Base-by-base conservation (phyloP, 2,888 invertebrate genomes). In the Mythimna lalbum region DNA sequence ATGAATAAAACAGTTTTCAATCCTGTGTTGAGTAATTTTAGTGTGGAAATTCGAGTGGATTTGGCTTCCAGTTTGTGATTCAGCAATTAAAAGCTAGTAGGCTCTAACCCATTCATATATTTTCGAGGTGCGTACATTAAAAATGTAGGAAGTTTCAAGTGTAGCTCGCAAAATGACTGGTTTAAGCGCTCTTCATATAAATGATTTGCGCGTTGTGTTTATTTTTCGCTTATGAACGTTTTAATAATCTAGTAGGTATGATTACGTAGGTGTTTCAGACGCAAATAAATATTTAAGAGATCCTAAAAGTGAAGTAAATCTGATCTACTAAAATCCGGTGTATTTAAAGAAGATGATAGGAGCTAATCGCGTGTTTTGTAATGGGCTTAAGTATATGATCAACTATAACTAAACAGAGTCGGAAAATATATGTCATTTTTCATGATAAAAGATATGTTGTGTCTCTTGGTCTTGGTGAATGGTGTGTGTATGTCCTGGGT, bases 71-170 rank as follows among this genome's bases (percentile, higher is more conserved):
- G 50, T 36, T 72, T 65, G 65, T 60, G 69, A 59, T 80, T 70
- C 61, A 60, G 73, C 65, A 78, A 73, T 82, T 69, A 71, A 59
- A 70, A 73, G 62, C 66, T 57, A 21, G 61, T 69, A 64, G 63
- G 73, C 60, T 61, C 55, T 43, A 67, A 63, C 63, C 75, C 78
- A 69, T 85, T 83, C 83, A 81, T 74, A 85, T 73, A 79, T 76
- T 85, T 83, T 75, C 62, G 67, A 85, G 85, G 73, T 85, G 78
- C 72, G 78, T 78, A 43, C 72, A 82, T 82, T 82, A 76, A 80
- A 80, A 82, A 82, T 83, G 80, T 56, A 70, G 64, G 74, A 60
- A 65, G 80, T 82, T 82, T 74, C 60, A 73, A 84, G 70, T 70
- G 79, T 79, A 63, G 64, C 65, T 73, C 59, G 52, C 71, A 61